Base-by-base conservation (phyloP, 2,113 vertebrate genomes). In the Corapipo altera region DNA sequence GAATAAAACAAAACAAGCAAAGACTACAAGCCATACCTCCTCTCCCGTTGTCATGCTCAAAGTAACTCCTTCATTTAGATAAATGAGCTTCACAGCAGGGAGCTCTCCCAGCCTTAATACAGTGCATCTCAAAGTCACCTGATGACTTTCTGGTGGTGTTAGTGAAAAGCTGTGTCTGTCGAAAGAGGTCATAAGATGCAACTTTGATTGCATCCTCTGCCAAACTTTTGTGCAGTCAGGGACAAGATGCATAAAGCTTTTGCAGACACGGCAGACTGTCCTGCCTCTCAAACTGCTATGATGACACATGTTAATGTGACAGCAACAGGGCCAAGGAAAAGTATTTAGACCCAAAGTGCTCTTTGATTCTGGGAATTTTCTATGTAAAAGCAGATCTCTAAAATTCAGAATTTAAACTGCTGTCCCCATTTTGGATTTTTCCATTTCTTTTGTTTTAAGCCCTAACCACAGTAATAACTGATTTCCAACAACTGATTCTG, bases 51-150 rank as follows among this genome's bases (percentile, higher is more conserved):
- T 67, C 82, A 73, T n/a, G 67, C 78, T 85, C 39, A 88, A 85
- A 91, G 62, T 15, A 77, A 82, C 24, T 43, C 78, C 75, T 33
- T 88, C 71, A 76, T 89, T 95, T 90, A 90, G 93, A 96, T 46
- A 84, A 90, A 94, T 21, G 85, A 88, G n/a, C 51, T 83, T 22
- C 76, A 55, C n/a, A 64, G 76, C 61, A 62, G 30, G 9, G 61
- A 28, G 59, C 19, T 70, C 77, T 49, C 70, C 62, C 54, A 51
- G 43, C 33, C 62, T 16, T 54, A 26, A 8, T 2, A 6, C 26
- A 43, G 51, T 1, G 15, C 21, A 18, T 20, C 64, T 49, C 75
- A 76, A 82, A 86, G 93, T 92, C 88, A 90, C 24, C 71, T 41
- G 46, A 58, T 80, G 48, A 48, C 84, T 74, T 85, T 33, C 23